Percentiles rank a stretch among this genome's conserved stretches.
phyloP scores from a whole-genome alignment of 2,797 vertebrate genomes.

The Malacoctenus gilli region DNA sequence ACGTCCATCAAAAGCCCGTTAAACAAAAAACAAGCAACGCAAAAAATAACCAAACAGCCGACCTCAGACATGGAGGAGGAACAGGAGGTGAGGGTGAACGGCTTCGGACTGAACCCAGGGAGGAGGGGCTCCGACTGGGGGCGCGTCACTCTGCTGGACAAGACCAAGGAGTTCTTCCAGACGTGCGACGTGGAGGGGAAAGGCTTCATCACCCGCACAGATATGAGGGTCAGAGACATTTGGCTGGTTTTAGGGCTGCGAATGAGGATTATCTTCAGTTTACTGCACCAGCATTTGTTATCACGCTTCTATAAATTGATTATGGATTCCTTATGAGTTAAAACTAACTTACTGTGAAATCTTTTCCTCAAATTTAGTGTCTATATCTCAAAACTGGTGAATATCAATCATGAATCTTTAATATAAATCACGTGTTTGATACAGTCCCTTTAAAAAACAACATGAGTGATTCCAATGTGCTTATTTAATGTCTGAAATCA shows the following conservation, averaged over 20 bases:
- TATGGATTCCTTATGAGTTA: too few relatives aligned
- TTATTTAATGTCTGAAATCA: slow-evolving; percentile 4
- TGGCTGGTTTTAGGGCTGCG: neutral
- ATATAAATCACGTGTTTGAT: too few relatives aligned
- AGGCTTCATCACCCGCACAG: slow-evolving; percentile 86
- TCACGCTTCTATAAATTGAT: too few relatives aligned
- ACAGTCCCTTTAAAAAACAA: too few relatives aligned
- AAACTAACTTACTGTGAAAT: too few relatives aligned
- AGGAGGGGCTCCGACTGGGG: slow-evolving; percentile 62
- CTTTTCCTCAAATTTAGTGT: too few relatives aligned
- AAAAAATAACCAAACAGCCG: too few relatives aligned
- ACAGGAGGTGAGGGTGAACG: slow-evolving; percentile 52
- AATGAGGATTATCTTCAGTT: neutral
- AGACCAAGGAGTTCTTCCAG: slow-evolving; percentile 90
- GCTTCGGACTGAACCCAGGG: slow-evolving; percentile 19
- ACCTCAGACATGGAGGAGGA: slow-evolving; percentile 67
- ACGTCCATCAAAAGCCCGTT: neutral
- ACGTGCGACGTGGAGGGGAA: slow-evolving; percentile 90
- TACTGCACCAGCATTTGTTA: too few relatives aligned
- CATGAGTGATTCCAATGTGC: too few relatives aligned
- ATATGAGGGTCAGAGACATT: slow-evolving; percentile 87
- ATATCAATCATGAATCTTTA: too few relatives aligned
- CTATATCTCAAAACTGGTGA: too few relatives aligned
- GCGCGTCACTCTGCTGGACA: slow-evolving; percentile 78
- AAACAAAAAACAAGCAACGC: neutral